These are phyloP conservation scores for Pachypsylla venusta DNA, from an alignment of 1,140 invertebrate genomes.

Conservation along the genomic window DNA sequence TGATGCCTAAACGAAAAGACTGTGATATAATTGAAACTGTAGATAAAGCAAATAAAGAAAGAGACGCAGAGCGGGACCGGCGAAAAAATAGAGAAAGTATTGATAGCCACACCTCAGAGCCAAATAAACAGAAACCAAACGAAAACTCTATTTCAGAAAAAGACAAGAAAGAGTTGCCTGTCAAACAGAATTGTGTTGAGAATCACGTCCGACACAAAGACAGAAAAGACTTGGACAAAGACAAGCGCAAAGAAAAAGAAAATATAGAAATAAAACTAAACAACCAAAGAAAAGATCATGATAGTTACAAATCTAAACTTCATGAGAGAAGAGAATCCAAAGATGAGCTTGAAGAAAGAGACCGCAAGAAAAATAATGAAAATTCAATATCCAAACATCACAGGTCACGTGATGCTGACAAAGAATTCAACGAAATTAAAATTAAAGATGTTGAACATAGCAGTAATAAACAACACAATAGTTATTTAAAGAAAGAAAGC, in stretches of 20 bases:
- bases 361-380: slow-evolving; percentile 1
- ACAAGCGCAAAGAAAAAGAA: slow-evolving; percentile 3
- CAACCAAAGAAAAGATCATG: background rate
- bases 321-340: background rate
- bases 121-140: background rate
- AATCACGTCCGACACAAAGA: background rate
- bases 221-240: background rate
- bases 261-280: background rate
- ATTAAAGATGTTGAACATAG: background rate
- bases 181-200: background rate
- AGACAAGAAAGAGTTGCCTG: background rate
- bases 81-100: slow-evolving; percentile 21
- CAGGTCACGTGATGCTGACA: background rate
- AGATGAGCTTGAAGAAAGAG: background rate
- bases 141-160: background rate
- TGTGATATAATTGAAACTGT: slow-evolving; percentile 16
- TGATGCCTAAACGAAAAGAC: background rate
- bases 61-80: slow-evolving; percentile 22
- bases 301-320: background rate
- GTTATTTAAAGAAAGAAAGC: background rate
- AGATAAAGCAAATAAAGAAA: slow-evolving; percentile 22
- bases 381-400: background rate
- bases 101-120: slow-evolving; percentile 11
- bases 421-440: too few species aligned
- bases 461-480: background rate